Percentiles rank a stretch among this genome's conserved stretches.
phyloP scores from a whole-genome alignment of 2,113 vertebrate genomes.

The Vulpes lagopus region DNA sequence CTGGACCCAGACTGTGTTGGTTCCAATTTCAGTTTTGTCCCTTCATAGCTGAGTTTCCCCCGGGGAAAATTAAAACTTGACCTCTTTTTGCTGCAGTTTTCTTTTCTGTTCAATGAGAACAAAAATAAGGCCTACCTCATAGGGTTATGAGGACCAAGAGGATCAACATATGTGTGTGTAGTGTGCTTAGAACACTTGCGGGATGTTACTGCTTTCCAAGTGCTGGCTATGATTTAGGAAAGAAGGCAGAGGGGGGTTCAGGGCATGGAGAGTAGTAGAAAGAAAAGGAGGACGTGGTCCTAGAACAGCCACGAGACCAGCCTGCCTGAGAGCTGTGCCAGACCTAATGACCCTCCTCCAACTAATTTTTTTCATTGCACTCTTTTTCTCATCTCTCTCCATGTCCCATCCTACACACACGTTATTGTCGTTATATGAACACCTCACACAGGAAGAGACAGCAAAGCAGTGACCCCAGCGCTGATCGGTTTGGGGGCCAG shows the following conservation, averaged over 20 bases:
- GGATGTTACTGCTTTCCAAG: neutral
- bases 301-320: neutral
- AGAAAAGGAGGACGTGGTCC: neutral
- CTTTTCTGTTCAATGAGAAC: neutral
- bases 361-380: neutral
- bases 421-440: neutral
- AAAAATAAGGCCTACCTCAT: neutral
- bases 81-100: neutral
- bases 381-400: neutral
- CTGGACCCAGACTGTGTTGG: neutral
- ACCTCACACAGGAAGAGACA: neutral
- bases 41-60: neutral
- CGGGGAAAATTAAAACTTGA: neutral
- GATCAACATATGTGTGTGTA: neutral
- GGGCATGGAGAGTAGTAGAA: neutral
- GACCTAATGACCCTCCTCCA: neutral
- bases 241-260: neutral
- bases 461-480: neutral
- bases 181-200: neutral
- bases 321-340: neutral
- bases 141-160: neutral
- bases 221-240: neutral
- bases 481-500: neutral
- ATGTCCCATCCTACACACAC: neutral
- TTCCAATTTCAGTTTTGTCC: neutral